phyloP scores from a whole-genome alignment of 2,797 vertebrate genomes.

The Cyprinodon diabolis region DNA sequence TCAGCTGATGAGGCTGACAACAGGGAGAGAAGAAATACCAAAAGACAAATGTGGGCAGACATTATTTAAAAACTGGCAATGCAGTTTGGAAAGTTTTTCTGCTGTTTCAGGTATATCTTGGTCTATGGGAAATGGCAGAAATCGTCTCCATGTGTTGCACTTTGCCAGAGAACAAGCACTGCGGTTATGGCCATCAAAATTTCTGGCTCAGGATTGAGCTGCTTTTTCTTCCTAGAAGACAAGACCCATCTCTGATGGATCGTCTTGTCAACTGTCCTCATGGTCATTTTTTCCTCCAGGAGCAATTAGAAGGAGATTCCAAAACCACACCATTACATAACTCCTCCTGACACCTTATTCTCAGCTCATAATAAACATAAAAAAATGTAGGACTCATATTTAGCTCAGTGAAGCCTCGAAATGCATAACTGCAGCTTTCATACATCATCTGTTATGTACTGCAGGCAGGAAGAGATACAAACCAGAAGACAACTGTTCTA shows the following conservation, averaged over 20 bases:
- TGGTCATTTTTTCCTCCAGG: conserved; percentile 47
- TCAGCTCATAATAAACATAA: not conserved
- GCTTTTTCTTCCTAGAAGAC: conserved; percentile 45
- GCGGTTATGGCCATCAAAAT: conserved; percentile 51
- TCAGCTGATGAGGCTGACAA: conserved; percentile 19
- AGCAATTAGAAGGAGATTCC: conserved; percentile 15
- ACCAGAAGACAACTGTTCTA: conserved; percentile 12
- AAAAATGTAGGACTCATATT: not conserved
- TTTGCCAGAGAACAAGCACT: conserved; percentile 55
- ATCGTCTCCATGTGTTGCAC: conserved; percentile 28
- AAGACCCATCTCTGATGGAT: conserved; percentile 47
- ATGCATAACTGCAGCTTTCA: conserved; percentile 9
- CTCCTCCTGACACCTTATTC: not conserved
- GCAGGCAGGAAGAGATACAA: conserved; percentile 1
- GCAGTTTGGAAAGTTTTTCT: conserved; percentile 46
- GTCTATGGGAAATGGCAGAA: conserved; percentile 18
- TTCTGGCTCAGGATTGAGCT: conserved; percentile 51
- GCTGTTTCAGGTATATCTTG: conserved; percentile 42
- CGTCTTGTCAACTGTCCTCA: conserved; percentile 40
- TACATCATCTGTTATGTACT: conserved; percentile 10
- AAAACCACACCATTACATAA: conserved; percentile 24
- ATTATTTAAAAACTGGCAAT: conserved; percentile 24
- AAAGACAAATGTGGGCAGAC: conserved; percentile 26
- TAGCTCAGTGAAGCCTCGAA: not conserved
- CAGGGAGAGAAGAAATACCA: conserved; percentile 6